Percentiles rank a stretch among this genome's conserved stretches.
These are phyloP conservation scores for Pseudococcus viburni DNA, from an alignment of 2,888 invertebrate species.

Conservation along the genomic window DNA sequence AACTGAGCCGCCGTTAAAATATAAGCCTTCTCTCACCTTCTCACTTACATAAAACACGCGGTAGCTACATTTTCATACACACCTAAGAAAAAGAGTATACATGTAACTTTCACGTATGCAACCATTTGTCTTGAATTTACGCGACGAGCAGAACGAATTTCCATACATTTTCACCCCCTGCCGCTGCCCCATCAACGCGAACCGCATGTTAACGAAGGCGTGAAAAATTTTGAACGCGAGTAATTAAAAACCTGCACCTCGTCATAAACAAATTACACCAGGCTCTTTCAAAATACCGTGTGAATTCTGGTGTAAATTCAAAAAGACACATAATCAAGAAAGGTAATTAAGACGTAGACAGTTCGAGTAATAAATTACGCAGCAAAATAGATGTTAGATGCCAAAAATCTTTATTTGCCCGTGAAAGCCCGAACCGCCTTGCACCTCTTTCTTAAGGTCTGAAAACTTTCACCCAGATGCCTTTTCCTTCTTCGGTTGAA, in stretches of 20 bases:
- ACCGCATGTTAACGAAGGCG: background rate
- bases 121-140: conserved; percentile 45
- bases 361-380: conserved; percentile 59
- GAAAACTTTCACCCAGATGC: conserved; percentile 42
- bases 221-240: conserved; percentile 51
- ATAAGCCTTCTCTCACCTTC: background rate
- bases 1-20: background rate
- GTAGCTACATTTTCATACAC: background rate
- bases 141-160: conserved; percentile 25
- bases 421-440: background rate
- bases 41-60: background rate
- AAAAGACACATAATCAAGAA: conserved; percentile 60
- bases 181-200: too few species aligned
- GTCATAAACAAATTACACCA: conserved; percentile 55
- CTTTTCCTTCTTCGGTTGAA: conserved; percentile 17
- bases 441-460: background rate
- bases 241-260: conserved; percentile 48
- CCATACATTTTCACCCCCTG: background rate
- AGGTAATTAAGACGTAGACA: conserved; percentile 62
- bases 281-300: conserved; percentile 56
- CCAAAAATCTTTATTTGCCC: conserved; percentile 53
- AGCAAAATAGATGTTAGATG: conserved; percentile 54
- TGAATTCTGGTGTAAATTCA: conserved; percentile 48
- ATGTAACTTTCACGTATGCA: conserved; percentile 22
- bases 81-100: conserved; percentile 25